Evolutionary conservation across 2,113 vertebrate genomes (phyloP), one percentile per base, ranked within the genome.

Genomic region (Delphinus delphis): DNA sequence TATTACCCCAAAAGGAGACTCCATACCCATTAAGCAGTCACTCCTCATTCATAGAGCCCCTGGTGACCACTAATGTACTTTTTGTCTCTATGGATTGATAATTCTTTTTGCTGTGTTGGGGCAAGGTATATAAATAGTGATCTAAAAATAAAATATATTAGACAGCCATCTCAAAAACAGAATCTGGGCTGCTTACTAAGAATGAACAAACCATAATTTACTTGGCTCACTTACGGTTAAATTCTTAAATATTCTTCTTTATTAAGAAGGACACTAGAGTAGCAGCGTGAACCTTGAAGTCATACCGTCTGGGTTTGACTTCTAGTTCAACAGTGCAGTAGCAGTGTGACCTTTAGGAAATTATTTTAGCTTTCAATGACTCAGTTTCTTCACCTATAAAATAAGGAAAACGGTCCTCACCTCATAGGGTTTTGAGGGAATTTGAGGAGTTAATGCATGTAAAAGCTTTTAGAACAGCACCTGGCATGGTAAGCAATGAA

Each of bases 111-210:
- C 53, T 85, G 41, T 68, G 50, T 18, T 74, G 13, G 26, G 21
- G 38, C 26, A 71, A 82, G 28, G 26, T 74, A 38, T 67, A 65
- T 86, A 67, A 96, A 73, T 65, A 87, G 17, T 91, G 33, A 76
- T 38, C 25, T 86, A 58, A 73, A 60, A 81, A 65, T 95, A 82
- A 82, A 67, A 88, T 86, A 3, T 63, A 33, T 70, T 91, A 55
- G 53, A 62, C 55, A 82, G 38, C 14, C 73, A 67, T 81, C 58
- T 84, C 44, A 79, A 70, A 79, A 47, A 36, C 20, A 50, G 23
- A 95, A 84, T 95, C 55, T 73, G 77, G 62, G 4, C 25, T 92
- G 28, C 77, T 88, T 44, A 36, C 95, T 82, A 81, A 92, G 33
- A 84, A 11, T 73, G 25, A 92, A 33, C 33, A 79, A 60, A 63